A percentile compares a stretch with the other conserved stretches of the same genome.
phyloP scores from a whole-genome alignment of 2,888 invertebrate species.

The Limnephilus rhombicus region DNA sequence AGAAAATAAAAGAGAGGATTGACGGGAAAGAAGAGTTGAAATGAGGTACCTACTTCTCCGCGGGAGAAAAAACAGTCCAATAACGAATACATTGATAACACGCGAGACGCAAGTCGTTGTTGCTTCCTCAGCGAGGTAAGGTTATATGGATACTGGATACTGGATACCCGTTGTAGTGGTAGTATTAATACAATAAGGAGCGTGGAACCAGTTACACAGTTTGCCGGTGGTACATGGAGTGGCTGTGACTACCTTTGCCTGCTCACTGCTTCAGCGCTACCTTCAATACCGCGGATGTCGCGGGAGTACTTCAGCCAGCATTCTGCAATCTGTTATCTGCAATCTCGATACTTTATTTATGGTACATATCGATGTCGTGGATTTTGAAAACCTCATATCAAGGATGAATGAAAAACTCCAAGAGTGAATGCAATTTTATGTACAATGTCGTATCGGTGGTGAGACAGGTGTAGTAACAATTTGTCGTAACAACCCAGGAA shows the following conservation, averaged over 20 bases:
- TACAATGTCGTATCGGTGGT: background rate
- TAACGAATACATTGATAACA: background rate
- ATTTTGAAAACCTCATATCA: background rate
- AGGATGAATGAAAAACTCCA: background rate
- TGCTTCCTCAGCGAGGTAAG: background rate
- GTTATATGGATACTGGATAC: background rate
- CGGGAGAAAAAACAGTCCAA: constrained; percentile 28
- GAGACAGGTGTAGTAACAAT: no score
- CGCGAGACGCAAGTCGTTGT: constrained; percentile 65
- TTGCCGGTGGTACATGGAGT: constrained; percentile 7
- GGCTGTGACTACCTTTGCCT: background rate
- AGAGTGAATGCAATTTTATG: background rate
- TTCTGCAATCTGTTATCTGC: background rate
- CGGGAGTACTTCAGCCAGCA: background rate
- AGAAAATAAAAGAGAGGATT: constrained; percentile 68
- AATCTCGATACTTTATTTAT: background rate
- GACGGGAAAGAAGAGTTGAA: constrained; percentile 67
- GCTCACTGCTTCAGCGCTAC: background rate
- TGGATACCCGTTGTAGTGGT: background rate
- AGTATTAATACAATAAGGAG: constrained; percentile 12
- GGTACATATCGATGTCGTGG: background rate
- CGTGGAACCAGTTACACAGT: constrained; percentile 35
- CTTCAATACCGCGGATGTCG: background rate
- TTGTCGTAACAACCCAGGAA: no score
- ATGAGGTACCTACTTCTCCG: background rate